Evolutionary conservation across 2,888 invertebrate genomes (phyloP), one percentile per base, ranked within the genome.

Genomic region (Coenonympha arcania): DNA sequence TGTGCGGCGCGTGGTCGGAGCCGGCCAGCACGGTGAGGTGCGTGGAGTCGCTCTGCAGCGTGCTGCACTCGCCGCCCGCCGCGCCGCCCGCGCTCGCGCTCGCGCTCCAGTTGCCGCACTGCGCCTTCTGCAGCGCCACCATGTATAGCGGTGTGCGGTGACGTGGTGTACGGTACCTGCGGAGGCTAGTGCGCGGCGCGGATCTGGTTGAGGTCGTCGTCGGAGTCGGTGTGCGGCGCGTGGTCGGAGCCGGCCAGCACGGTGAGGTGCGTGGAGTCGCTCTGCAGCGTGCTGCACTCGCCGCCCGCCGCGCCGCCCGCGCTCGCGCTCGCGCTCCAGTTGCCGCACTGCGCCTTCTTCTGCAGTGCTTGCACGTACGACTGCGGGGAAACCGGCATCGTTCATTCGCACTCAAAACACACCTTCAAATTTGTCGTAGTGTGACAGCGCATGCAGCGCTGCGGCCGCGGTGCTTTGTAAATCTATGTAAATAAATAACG

Each of bases 341-440:
- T 83, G 56, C 69, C 88, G 80, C 89, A 87, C 57, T 89, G 89
- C 3, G 91, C 91, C 68, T 92, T 92, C 76, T 91, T 91, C 74
- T 93, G 93, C 54, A 93, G 76, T 28, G 93, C 92, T 72, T 93
- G 93, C 36, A 94, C 93, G 76, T 93, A 93, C 66, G 92, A 92
- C 93, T 93, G 81, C 0, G 46, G 50, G n/a, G 6, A 3, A 8
- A 15, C n/a, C 0, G 30, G 6, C 0, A 1, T 0, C 26, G 93
- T 92, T 71, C 93, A 93, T 36, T n/a, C n/a, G n/a, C n/a, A n/a
- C n/a, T n/a, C n/a, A n/a, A n/a, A n/a, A n/a, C n/a, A n/a, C n/a
- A n/a, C n/a, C n/a, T n/a, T n/a, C n/a, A n/a, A n/a, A n/a, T n/a
- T n/a, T n/a, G n/a, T n/a, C n/a, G n/a, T n/a, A n/a, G n/a, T n/a